Base-by-base conservation (phyloP, 2,888 invertebrate species). In the Therioaphis trifolii region DNA sequence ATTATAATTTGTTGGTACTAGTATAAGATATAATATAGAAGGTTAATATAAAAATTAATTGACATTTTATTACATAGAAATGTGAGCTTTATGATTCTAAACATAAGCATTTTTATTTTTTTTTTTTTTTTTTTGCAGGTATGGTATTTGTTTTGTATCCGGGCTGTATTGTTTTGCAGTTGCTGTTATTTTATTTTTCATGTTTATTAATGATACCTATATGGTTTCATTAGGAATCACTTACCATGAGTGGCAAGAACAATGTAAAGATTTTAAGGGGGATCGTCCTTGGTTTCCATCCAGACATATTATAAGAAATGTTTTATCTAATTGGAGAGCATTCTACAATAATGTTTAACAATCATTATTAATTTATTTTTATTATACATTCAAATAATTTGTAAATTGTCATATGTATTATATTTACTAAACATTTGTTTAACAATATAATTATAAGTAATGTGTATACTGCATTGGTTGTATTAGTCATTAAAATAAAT, bases 101-200 rank as follows among this genome's bases (percentile, higher is more conserved):
- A 55, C 9, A 55, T 21, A n/a, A n/a, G n/a, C n/a, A n/a, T n/a
- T 52, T 52, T 58, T 11, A 58, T 58, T 9, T 9, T 9, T 21
- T 55, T 29, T 86, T 27, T 86, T 86, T 84, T 77, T 84, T 71
- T 49, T 27, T 90, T 90, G 55, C 89, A 92, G 92, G 79, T 88
- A 90, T 85, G 90, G 92, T 21, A 86, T 92, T 85, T 90, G 90
- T 71, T 92, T 92, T 87, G 91, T 92, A 3, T 88, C 90, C 68
- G 91, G 91, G 63, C 88, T 90, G 71, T 90, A 90, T 87, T 89
- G 89, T 85, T 85, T 90, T 52, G 86, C 89, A 7, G 87, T 89
- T 66, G 89, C 89, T 40, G 84, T 89, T 69, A 87, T 89, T 72
- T 86, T 89, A 27, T 84, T 88, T 49, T 87, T 87, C 77, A 88